Percentiles rank a stretch among this genome's conserved stretches.
phyloP scores from a whole-genome alignment of 2,888 invertebrate genomes.

The Erebia epiphron region DNA sequence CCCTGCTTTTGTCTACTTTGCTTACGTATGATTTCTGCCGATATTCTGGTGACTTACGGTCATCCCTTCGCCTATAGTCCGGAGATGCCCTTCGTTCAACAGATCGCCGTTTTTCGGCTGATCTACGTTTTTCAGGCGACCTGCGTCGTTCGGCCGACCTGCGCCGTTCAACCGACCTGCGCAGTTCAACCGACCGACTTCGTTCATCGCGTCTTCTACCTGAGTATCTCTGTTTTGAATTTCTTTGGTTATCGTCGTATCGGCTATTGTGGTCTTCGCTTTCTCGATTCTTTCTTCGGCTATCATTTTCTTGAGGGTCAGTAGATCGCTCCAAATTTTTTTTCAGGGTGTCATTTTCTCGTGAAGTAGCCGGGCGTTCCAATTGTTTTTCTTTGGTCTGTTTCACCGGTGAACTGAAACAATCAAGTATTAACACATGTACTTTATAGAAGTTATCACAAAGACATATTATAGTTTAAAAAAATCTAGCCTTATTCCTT shows the following conservation, averaged over 20 bases:
- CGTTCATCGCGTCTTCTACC: slow-evolving; percentile 58
- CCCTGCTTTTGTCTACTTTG: slow-evolving; percentile 62
- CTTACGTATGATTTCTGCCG: slow-evolving; percentile 64
- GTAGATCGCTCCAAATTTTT: slow-evolving; percentile 68
- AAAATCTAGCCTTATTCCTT: no score
- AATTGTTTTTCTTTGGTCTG: slow-evolving; percentile 59
- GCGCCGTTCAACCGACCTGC: slow-evolving; percentile 32
- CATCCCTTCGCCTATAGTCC: slow-evolving; percentile 47
- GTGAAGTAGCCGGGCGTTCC: slow-evolving; percentile 60
- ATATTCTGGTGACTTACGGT: slow-evolving; percentile 39
- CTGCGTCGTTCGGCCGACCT: slow-evolving; percentile 17
- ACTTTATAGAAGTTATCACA: background rate
- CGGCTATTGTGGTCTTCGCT: slow-evolving; percentile 70
- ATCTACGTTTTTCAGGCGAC: slow-evolving; percentile 50
- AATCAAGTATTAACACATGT: background rate
- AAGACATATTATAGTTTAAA: no score
- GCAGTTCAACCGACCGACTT: slow-evolving; percentile 42
- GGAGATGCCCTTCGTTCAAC: slow-evolving; percentile 56
- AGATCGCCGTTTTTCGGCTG: slow-evolving; percentile 17
- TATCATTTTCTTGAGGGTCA: slow-evolving; percentile 61
- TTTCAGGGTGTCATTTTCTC: slow-evolving; percentile 58
- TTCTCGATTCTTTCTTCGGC: slow-evolving; percentile 65
- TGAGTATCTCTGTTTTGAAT: slow-evolving; percentile 49
- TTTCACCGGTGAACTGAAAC: slow-evolving; percentile 72
- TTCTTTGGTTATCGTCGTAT: slow-evolving; percentile 58